A percentile compares a stretch with the other conserved stretches of the same genome.
Evolutionary conservation across 2,888 invertebrate genomes (phyloP).

Genomic region (Lasiommata megera): DNA sequence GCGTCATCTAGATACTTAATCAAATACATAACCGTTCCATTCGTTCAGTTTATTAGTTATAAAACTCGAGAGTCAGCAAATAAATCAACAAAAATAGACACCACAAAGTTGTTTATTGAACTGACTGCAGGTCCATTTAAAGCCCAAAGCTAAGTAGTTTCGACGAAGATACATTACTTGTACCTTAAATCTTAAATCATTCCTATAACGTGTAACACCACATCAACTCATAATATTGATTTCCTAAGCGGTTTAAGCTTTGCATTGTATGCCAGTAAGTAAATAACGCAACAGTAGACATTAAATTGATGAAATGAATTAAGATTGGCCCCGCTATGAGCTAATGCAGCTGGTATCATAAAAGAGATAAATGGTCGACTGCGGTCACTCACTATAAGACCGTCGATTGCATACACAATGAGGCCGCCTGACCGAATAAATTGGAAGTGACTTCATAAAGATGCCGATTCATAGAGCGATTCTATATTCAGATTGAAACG

Average conservation of each 20-base stretch:
- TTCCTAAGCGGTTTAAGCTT: not conserved
- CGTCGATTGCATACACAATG: constrained; percentile 47
- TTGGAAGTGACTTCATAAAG: constrained; percentile 26
- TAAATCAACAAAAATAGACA: too few relatives aligned
- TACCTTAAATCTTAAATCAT: too few relatives aligned
- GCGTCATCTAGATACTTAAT: too few relatives aligned
- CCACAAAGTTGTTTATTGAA: too few relatives aligned
- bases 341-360: constrained; percentile 18
- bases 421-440: constrained; percentile 26
- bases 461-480: constrained; percentile 19
- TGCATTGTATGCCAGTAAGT: not conserved
- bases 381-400: constrained; percentile 41
- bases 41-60: too few relatives aligned
- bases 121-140: too few relatives aligned
- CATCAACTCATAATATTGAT: not conserved
- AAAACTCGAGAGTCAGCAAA: too few relatives aligned
- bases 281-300: constrained; percentile 1
- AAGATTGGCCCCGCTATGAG: not conserved
- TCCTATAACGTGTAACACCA: too few relatives aligned
- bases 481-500: constrained; percentile 10
- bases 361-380: constrained; percentile 24
- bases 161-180: too few relatives aligned
- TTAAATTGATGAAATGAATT: constrained; percentile 1
- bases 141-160: too few relatives aligned
- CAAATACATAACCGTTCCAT: too few relatives aligned